A percentile compares a stretch with the other conserved stretches of the same genome.
Evolutionary conservation across 2,797 vertebrate genomes (phyloP).

Genomic region (Catharus ustulatus): DNA sequence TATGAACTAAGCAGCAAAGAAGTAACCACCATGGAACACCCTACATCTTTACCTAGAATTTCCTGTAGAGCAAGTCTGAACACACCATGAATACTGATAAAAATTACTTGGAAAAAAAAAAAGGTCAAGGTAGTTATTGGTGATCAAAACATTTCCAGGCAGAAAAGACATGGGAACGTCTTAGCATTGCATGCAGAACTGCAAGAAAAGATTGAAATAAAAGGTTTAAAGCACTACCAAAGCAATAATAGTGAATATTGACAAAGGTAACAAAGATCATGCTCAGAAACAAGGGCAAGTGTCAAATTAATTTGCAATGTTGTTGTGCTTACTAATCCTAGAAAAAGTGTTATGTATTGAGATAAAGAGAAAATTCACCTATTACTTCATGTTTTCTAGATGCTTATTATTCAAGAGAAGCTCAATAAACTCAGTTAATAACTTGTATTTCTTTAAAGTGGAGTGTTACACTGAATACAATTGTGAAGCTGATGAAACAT

Average conservation of each 20-base stretch:
- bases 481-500: neutral
- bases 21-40: neutral
- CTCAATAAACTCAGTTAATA: neutral
- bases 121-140: neutral
- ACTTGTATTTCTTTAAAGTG: neutral
- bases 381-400: neutral
- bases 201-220: neutral
- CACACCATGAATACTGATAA: neutral
- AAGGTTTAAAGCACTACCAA: neutral
- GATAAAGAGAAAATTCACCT: neutral
- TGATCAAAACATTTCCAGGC: neutral
- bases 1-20: neutral
- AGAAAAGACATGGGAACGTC: neutral
- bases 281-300: neutral
- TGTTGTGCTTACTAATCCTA: neutral
- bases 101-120: neutral
- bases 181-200: neutral
- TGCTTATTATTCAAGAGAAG: neutral
- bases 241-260: neutral
- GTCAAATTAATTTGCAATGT: neutral
- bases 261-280: neutral
- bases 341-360: neutral
- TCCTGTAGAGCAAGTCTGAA: neutral
- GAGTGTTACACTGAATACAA: neutral
- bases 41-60: neutral